Percentiles rank a stretch among this genome's conserved stretches.
Evolutionary conservation across 2,888 invertebrate genomes (phyloP).

Genomic region (Ectobius pallidus): DNA sequence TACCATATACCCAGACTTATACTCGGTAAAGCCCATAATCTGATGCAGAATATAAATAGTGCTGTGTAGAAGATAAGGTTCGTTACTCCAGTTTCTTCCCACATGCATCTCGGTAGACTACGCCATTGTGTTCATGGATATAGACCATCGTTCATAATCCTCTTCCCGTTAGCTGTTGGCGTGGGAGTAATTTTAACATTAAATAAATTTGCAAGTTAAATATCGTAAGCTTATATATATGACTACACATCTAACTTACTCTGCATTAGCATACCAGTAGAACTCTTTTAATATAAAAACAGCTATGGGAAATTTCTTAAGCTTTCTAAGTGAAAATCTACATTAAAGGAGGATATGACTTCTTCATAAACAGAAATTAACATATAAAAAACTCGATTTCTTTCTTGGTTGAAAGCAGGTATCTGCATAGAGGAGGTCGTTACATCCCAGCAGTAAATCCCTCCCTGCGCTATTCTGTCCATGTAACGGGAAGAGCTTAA

Average conservation of each 20-base stretch:
- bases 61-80: too few species aligned
- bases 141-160: slow-evolving; percentile 20
- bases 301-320: not conserved
- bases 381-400: not conserved
- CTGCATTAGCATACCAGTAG: not conserved
- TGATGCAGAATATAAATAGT: too few species aligned
- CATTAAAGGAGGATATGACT: not conserved
- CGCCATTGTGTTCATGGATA: slow-evolving; percentile 4
- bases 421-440: too few species aligned
- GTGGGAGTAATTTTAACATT: slow-evolving; percentile 16
- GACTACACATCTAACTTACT: not conserved
- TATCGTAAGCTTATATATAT: too few species aligned
- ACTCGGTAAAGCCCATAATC: too few species aligned
- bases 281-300: not conserved
- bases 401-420: too few species aligned
- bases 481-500: too few species aligned
- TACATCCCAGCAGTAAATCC: too few species aligned
- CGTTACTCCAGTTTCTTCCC: too few species aligned
- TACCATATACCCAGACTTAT: too few species aligned
- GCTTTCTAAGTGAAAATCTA: not conserved
- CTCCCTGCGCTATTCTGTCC: too few species aligned
- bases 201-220: slow-evolving; percentile 28
- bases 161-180: slow-evolving; percentile 3
- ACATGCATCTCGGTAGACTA: too few species aligned
- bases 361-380: not conserved